Conservation (phyloP, 30 jellyfish, hydroid and myxozoan genomes). For the Catostylus mosaicus region DNA sequence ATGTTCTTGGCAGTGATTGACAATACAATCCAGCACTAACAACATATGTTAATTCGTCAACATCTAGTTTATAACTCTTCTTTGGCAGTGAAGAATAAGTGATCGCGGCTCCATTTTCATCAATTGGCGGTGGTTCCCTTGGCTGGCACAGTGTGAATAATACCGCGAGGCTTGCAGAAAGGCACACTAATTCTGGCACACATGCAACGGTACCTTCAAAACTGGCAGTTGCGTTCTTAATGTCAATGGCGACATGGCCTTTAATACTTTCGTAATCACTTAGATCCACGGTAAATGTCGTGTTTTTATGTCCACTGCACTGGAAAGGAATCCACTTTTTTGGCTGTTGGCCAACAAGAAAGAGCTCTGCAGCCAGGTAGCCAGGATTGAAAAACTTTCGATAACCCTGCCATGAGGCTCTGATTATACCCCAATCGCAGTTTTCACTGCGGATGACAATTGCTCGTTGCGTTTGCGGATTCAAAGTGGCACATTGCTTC, state of each 20-base stretch:
- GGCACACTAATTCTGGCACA: conserved; percentile 69
- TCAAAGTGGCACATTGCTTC: conserved; percentile 20
- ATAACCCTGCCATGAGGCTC: conserved; percentile 81
- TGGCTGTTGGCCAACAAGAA: conserved; percentile 27
- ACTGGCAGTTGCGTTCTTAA: conserved; percentile 32
- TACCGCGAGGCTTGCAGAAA: conserved; percentile 72
- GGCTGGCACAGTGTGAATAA: conserved; percentile 81
- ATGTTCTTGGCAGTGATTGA: conserved; percentile 63
- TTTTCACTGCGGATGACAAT: conserved; percentile 70
- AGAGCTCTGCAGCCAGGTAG: conserved; percentile 58
- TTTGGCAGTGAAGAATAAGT: conserved; percentile 18
- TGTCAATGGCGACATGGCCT: conserved; percentile 56
- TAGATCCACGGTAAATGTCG: conserved; percentile 36
- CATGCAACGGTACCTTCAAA: conserved; percentile 30
- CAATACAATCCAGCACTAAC: conserved; percentile 75
- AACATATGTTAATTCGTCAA: conserved; percentile 55
- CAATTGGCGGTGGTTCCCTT: conserved; percentile 73
- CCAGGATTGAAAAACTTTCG: conserved; percentile 46
- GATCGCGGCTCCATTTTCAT: conserved; percentile 21
- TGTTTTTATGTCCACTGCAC: conserved; percentile 22
- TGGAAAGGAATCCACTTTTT: conserved; percentile 58
- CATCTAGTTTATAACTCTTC: conserved; percentile 25
- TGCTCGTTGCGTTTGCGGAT: conserved; percentile 68
- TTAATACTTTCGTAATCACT: neutral
- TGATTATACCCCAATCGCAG: conserved; percentile 72